Base-by-base conservation (phyloP, 2,797 vertebrate genomes). In the Remorina albescens region DNA sequence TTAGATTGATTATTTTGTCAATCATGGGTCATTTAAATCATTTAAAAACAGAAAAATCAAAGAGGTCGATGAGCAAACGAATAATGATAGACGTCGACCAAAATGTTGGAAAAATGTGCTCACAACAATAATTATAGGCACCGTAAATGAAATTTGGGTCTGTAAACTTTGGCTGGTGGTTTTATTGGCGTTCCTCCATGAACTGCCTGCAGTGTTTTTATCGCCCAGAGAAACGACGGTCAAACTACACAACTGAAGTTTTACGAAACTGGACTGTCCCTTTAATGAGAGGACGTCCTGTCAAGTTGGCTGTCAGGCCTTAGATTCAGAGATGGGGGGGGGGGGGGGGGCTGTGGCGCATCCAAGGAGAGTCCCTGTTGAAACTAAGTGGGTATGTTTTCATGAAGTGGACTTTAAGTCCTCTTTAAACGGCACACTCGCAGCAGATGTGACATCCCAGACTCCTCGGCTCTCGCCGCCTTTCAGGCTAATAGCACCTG, bases 401-500 rank as follows among this genome's bases (percentile, higher is more conserved):
- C 95, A 95, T 94, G 91, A 95, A 96, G 93, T 88, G 89, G 88
- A 85, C 85, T 92, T 82, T 92, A 86, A 88, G 87, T 85, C 91
- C 51, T 93, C 93, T 88, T 84, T 71, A 84, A 74, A 75, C 77
- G n/a, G 71, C 68, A 63, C 76, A 44, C 51, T 84, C 66, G 39
- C 51, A 73, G 78, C 70, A 89, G 56, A 39, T 58, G 84, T 26
- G 86, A 94, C 91, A 84, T 90, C 93, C 87, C 86, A 92, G 92
- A 91, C 81, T 89, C 92, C 92, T 93, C 90, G 88, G 92, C 88
- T 88, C 93, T 88, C 80, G 87, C 85, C 37, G 76, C 87, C 89
- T 82, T 75, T 73, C 81, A 72, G 86, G 89, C 92, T 97, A 95
- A 96, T 94, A 93, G 94, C 94, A 94, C 88, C 95, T 90, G 89